Evolutionary conservation across 1,140 invertebrate species (phyloP).

Genomic region (Drosophila guanche): DNA sequence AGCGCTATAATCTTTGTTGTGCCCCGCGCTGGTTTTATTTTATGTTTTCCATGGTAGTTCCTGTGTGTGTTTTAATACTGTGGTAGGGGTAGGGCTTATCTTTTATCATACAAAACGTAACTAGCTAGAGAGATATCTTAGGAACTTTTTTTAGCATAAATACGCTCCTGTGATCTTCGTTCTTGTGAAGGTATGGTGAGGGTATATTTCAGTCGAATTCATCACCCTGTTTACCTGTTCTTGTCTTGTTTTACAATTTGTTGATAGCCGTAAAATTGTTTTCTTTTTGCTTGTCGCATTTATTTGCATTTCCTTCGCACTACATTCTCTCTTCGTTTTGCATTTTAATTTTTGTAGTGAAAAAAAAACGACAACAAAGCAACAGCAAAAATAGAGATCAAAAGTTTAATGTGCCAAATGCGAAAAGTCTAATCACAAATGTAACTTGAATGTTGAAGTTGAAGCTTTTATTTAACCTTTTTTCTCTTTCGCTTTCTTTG

Average conservation of each 20-base stretch:
- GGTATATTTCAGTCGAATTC: background rate
- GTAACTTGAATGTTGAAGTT: too few relatives aligned
- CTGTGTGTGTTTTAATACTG: constrained; percentile 2
- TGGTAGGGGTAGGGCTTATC: background rate
- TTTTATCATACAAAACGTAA: background rate
- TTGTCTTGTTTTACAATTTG: background rate
- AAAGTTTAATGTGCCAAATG: constrained; percentile 74
- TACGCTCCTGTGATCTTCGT: background rate
- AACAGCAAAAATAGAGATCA: constrained; percentile 42
- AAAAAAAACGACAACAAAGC: constrained; percentile 2
- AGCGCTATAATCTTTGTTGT: too few relatives aligned
- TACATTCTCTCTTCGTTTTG: constrained; percentile 22
- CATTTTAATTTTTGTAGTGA: constrained; percentile 37
- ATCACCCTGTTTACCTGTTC: constrained; percentile 14
- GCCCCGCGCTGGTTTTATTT: background rate
- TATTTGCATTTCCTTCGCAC: constrained; percentile 38
- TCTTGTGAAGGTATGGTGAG: background rate
- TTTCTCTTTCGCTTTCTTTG: constrained; percentile 47
- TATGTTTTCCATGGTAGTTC: background rate
- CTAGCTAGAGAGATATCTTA: too few relatives aligned
- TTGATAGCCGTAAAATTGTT: constrained; percentile 32
- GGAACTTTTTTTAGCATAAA: too few relatives aligned
- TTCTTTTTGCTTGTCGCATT: constrained; percentile 21
- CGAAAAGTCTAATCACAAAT: constrained; percentile 53
- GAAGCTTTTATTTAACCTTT: constrained; percentile 13